These are phyloP conservation scores for Muscina levida DNA, from an alignment of 2,888 invertebrate species.

Conservation along the genomic window DNA sequence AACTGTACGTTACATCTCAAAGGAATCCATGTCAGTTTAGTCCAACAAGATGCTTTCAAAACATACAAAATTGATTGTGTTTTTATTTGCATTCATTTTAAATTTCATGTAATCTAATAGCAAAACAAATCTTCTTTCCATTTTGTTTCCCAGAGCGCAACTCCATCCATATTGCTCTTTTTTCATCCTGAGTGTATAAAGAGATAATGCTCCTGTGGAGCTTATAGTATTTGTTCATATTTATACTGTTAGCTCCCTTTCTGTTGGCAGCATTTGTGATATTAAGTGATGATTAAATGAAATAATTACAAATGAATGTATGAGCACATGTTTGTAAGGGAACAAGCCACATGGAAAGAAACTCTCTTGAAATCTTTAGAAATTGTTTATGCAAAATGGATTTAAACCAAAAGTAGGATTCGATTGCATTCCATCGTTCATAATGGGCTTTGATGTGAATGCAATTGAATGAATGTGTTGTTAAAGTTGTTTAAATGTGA, in stretches of 20 bases:
- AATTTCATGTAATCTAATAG: constrained; percentile 69
- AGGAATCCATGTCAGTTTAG: constrained; percentile 77
- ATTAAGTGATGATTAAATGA: constrained; percentile 8
- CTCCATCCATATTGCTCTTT: not conserved
- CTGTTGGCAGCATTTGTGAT: constrained; percentile 14
- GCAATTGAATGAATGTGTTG: too few species aligned
- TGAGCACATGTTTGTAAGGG: too few species aligned
- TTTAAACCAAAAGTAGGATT: too few species aligned
- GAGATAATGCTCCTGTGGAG: not conserved
- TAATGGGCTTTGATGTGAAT: too few species aligned
- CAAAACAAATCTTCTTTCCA: constrained; percentile 44
- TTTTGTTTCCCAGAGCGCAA: not conserved
- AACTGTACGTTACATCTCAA: constrained; percentile 1
- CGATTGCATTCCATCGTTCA: too few species aligned
- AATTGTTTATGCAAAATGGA: too few species aligned
- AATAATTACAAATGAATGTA: constrained; percentile 11
- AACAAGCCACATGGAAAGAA: too few species aligned
- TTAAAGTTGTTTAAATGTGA: too few species aligned
- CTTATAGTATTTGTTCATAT: not conserved
- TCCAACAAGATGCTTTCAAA: constrained; percentile 75
- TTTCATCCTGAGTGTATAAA: not conserved
- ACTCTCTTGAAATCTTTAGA: too few species aligned
- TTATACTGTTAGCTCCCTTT: not conserved
- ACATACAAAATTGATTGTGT: constrained; percentile 76
- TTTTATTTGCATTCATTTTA: constrained; percentile 73